Base-by-base conservation (phyloP, 2,888 invertebrate species). In the Drosophila colorata region DNA sequence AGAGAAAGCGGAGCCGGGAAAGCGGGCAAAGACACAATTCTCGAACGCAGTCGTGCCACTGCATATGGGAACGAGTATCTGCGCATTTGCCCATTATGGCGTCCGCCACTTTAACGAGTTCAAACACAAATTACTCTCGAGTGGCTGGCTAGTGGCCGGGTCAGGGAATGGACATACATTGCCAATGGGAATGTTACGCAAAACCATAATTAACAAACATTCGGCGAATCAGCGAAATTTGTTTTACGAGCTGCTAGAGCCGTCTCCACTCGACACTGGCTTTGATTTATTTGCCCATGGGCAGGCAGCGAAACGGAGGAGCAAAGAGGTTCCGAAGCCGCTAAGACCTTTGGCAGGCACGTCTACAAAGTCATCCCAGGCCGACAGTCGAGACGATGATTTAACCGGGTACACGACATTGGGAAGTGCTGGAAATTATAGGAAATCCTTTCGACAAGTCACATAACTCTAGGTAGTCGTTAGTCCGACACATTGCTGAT, bases 131-230 rank as follows among this genome's bases (percentile, higher is more conserved):
- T 87, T 82, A 80, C 78, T 84, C 77, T 78, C 73, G 71, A 86
- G 65, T 61, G 65, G 41, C 47, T 31, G 41, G 48, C 73, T 69
- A 86, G 65, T 61, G 65, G 41, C 47, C 35, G 41, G 48, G 53
- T 60, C 64, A 35, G 40, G 40, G 41, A 64, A 52, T 60, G 53
- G 55, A 33, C 14, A 20, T 38, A 20, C 52, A 41, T 44, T 35
- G 71, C 44, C 47, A 69, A 69, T 79, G 46, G 44, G 69, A 80
- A 73, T 82, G 74, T 82, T 87, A 85, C 84, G 78, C 82, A 84
- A 87, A 84, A 79, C 79, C 76, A 85, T 78, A 87, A 84, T 88
- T 88, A 88, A 80, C 82, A 76, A 80, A 80, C 89, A 87, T 86
- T 89, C 79, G 70, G 47, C 65, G 68, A 75, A 65, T 76, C 69